A percentile compares a stretch with the other conserved stretches of the same genome.
Evolutionary conservation across 2,797 vertebrate species (phyloP).

Genomic region (Sciurus carolinensis): DNA sequence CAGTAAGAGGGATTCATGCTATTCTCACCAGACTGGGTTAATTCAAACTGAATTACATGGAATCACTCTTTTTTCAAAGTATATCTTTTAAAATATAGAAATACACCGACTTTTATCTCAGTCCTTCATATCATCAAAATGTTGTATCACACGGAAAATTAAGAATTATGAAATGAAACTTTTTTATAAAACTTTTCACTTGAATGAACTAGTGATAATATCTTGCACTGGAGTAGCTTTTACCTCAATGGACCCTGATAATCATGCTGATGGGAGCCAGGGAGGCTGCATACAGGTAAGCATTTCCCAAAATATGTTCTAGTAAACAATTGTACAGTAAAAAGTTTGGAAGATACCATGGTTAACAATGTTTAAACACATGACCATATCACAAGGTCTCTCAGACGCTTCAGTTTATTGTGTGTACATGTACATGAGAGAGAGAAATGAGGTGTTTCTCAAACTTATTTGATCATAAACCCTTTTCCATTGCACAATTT

Average conservation of each 20-base stretch:
- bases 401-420: not conserved
- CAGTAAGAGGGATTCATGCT: no score
- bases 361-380: not conserved
- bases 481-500: not conserved
- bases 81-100: not conserved
- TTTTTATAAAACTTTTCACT: not conserved
- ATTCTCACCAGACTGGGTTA: no score
- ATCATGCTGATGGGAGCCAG: not conserved
- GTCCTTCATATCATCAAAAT: not conserved
- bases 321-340: not conserved
- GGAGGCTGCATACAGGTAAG: not conserved
- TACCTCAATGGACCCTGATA: not conserved
- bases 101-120: not conserved
- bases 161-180: slow-evolving; percentile 35
- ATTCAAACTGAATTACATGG: not conserved
- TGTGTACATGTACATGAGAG: not conserved
- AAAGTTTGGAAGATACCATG: not conserved
- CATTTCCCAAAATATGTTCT: not conserved
- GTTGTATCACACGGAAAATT: not conserved
- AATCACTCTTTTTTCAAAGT: not conserved
- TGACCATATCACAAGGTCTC: not conserved
- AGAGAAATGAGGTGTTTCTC: not conserved
- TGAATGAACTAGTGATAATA: not conserved
- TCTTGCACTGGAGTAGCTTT: not conserved
- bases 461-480: not conserved